phyloP scores from a whole-genome alignment of 2,888 invertebrate genomes.

The Drosophila kambysellisi region DNA sequence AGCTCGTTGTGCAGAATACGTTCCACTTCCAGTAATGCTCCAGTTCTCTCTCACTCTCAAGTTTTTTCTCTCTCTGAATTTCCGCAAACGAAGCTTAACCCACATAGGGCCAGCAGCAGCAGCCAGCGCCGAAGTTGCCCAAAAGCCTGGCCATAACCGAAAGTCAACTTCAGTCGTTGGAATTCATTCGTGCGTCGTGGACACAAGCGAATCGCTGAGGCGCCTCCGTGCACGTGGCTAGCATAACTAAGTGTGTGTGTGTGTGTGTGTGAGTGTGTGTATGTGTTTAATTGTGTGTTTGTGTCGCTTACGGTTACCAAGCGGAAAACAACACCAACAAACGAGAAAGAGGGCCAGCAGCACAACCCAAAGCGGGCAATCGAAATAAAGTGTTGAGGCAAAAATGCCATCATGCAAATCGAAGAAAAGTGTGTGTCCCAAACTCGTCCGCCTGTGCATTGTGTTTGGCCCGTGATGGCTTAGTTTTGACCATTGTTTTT shows the following conservation, averaged over 20 bases:
- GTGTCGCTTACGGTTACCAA: conserved; percentile 27
- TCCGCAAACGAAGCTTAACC: conserved; percentile 49
- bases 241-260: conserved; percentile 6
- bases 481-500: not conserved
- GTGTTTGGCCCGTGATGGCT: not conserved
- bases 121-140: conserved; percentile 22
- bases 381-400: conserved; percentile 36
- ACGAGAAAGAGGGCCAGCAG: conserved; percentile 19
- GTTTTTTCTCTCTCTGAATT: not conserved
- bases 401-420: conserved; percentile 29
- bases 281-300: conserved; percentile 2
- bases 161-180: conserved; percentile 80
- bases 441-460: not conserved
- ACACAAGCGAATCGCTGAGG: conserved; percentile 52
- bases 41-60: not conserved
- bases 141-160: conserved; percentile 49
- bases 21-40: conserved; percentile 65
- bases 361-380: conserved; percentile 36
- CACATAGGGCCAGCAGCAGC: conserved; percentile 50
- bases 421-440: conserved; percentile 28
- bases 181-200: conserved; percentile 82
- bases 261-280: not conserved
- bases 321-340: conserved; percentile 28
- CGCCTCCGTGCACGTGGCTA: conserved; percentile 34
- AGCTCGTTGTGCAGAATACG: conserved; percentile 35